Evolutionary conservation across 1,140 invertebrate genomes (phyloP), one percentile per base, ranked within the genome.

Genomic region (Ceratina calcarata): DNA sequence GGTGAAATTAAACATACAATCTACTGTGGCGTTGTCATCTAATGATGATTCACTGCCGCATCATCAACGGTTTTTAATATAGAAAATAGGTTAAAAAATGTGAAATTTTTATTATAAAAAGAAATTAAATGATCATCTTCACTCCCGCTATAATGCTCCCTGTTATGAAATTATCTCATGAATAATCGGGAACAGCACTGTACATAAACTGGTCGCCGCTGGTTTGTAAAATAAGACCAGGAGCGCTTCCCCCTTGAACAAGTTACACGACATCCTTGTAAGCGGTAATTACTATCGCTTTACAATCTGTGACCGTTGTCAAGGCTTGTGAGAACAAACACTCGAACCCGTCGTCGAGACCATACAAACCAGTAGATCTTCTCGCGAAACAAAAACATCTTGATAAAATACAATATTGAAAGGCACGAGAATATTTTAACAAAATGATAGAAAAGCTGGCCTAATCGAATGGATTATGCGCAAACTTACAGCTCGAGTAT

Each of bases 1-100:
- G 81, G 86, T 83, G 87, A 88, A 87, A 88, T 88, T 87, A 88
- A 87, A 86, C 82, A 84, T 82, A 87, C 87, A 88, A 84, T 65
- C 60, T 13, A 18, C 37, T 24, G 49, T 37, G 16, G 20, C 27
- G 45, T 18, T 51, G 22, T 60, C 13, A 32, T 12, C 24, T 12
- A 18, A 32, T 24, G 24, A 62, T 27, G 16, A 12, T 18, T 22
- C 8, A 22, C 27, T 62, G 15, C 27, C 32, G 4, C 61, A 32
- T 4, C 16, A 18, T 3, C 24, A 0, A 62, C 13, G 15, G 27
- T 62, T 32, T 61, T 20, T 60, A 18, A 55, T 12, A 0, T 67
- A 67, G 45, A 67, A 67, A 67, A 22, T 22, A 67, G 37, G n/a
- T 67, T 67, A 8, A 67, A 51, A 67, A 24, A 16, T 51, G 20